Evolutionary conservation across 2,888 invertebrate genomes (phyloP), one percentile per base, ranked within the genome.

Genomic region (Acrobasis consociella): DNA sequence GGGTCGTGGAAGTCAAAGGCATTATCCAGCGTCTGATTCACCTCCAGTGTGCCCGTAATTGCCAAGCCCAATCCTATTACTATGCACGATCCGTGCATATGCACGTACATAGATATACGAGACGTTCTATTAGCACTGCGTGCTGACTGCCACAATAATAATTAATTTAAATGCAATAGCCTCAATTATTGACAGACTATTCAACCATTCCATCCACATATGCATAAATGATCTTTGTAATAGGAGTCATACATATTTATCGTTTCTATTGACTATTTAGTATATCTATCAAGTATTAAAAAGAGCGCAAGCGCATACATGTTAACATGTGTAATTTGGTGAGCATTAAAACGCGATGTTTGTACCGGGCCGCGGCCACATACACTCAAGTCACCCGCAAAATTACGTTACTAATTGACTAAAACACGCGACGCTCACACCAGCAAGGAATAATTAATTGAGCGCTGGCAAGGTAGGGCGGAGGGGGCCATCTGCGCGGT

Each of bases 361-460:
- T 69, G 77, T 80, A 79, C 77, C 77, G 78, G 85, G 82, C 83
- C 78, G 81, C 84, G 83, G 82, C 83, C 86, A 82, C 88, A 86
- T 85, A 86, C 86, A 88, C 90, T 90, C 91, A 88, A 91, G 90
- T 91, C 90, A 88, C 86, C 91, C 91, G 86, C 91, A 91, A 91
- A 92, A 92, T 92, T 91, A 91, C 91, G 89, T 91, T 91, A 91
- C 91, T 92, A 92, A 92, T 92, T 92, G 92, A 91, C 87, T 92
- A 90, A 91, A 92, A 92, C 91, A 91, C 91, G 91, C 91, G 91
- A 91, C 89, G 86, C 91, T 91, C 89, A 91, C 91, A 89, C 91
- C 91, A 87, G 91, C 84, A 76, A 86, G 85, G 90, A 92, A 91
- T 92, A 92, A 91, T 91, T 91, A 92, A 91, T 92, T 90, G 91